Evolutionary conservation across 1,140 invertebrate species (phyloP).

Genomic region (Aradophagus sp.): DNA sequence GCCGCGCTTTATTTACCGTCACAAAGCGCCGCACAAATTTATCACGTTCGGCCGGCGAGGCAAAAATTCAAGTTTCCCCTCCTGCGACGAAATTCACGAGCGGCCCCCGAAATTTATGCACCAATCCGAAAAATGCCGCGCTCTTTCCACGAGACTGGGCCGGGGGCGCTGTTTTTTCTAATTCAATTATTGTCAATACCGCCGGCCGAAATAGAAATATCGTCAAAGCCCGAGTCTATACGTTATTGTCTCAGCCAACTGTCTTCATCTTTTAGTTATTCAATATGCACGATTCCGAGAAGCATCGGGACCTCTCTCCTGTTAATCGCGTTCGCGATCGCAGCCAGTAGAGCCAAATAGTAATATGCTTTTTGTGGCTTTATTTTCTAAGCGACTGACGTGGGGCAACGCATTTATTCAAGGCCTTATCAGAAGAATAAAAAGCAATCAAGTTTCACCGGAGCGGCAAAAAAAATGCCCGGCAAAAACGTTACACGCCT

Average conservation of each 20-base stretch:
- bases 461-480: slow-evolving; percentile 32
- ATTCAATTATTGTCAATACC: slow-evolving; percentile 46
- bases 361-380: slow-evolving; percentile 54
- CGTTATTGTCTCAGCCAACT: slow-evolving; percentile 38
- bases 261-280: slow-evolving; percentile 52
- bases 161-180: slow-evolving; percentile 23
- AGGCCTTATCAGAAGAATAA: slow-evolving; percentile 62
- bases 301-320: slow-evolving; percentile 58
- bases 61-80: too few species aligned
- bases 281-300: slow-evolving; percentile 61
- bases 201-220: slow-evolving; percentile 31
- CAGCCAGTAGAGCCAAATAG: slow-evolving; percentile 55
- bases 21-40: too few species aligned
- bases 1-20: too few species aligned
- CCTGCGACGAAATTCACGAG: too few species aligned
- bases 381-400: slow-evolving; percentile 56
- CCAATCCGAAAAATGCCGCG: slow-evolving; percentile 22
- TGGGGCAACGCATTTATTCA: slow-evolving; percentile 52
- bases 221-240: slow-evolving; percentile 29
- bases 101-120: slow-evolving; percentile 20
- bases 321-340: slow-evolving; percentile 61
- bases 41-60: too few species aligned
- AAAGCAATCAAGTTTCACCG: slow-evolving; percentile 60
- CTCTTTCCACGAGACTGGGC: slow-evolving; percentile 5
- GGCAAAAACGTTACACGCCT: slow-evolving; percentile 11